Base-by-base conservation (phyloP, 2,888 invertebrate species). In the Volucella zonaria region DNA sequence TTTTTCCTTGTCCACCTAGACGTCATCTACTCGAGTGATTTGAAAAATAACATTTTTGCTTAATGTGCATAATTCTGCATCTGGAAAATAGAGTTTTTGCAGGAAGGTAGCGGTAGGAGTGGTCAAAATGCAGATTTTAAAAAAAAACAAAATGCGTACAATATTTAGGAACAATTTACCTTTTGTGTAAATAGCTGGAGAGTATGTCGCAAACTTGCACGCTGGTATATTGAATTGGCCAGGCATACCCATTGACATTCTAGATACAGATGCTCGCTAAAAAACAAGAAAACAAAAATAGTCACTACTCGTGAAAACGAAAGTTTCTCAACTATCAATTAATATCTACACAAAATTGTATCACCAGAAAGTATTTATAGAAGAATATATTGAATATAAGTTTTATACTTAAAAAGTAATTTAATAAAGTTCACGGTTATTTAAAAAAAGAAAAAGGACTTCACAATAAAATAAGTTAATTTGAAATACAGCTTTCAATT, bases 261-360 rank as follows among this genome's bases (percentile, higher is more conserved):
- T 90, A 12, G 92, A 92, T 42, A 92, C 90, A 54, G 92, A 92
- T 67, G 92, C 89, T 89, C 93, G 92, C 93, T 93, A 90, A 0
- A 79, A 86, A 49, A 18, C 8, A 47, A 67, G 67, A 1, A 10
- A 31, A 49, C 14, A 54, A 62, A 58, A 18, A 11, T 38, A 51
- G 15, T 45, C 52, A 14, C 15, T 42, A 11, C 15, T 47, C 23
- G 52, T 38, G 42, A 54, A 31, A 11, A 49, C 38, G 23, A 3
- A 10, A 43, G 14, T 15, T n/a, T 23, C 8, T 38, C 52, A 1
- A 12, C 3, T 12, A 8, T 2, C 8, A 40, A 9, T 56, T 38
- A 8, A 9, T 38, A n/a, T 38, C 31, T 31, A 23, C 23, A 23
- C 23, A 23, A 0, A 23, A 1, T 23, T 3, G 6, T 31, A 31